These are phyloP conservation scores for Eutrigla gurnardus DNA, from an alignment of 2,797 vertebrate species.

Conservation along the genomic window DNA sequence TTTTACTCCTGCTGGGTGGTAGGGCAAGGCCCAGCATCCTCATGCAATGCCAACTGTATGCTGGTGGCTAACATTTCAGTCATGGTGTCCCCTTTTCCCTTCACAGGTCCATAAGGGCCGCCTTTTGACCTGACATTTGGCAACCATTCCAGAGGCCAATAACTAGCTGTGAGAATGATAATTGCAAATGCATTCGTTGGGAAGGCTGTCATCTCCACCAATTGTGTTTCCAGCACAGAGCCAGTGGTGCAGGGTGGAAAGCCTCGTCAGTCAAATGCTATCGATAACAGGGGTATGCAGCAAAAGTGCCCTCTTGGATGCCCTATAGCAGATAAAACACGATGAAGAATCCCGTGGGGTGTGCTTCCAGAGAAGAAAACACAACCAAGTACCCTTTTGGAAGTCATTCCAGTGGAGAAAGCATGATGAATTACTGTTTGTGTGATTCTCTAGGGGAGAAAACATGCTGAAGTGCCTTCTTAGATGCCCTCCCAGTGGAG, in stretches of 20 bases:
- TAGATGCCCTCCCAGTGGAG: neutral
- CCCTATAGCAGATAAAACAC: neutral
- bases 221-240: neutral
- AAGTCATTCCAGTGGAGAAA: too few species aligned
- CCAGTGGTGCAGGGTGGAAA: neutral
- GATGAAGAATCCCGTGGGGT: neutral
- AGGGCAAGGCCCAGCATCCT: neutral
- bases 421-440: too few species aligned
- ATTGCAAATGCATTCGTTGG: neutral
- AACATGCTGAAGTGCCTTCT: too few species aligned
- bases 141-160: neutral
- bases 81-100: neutral
- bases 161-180: neutral
- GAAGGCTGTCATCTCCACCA: neutral
- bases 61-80: neutral
- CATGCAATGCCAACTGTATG: neutral
- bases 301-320: neutral
- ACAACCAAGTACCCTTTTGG: neutral
- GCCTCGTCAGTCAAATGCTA: neutral
- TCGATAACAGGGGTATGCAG: conserved; percentile 1
- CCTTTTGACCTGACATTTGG: neutral
- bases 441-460: too few species aligned
- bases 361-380: too few species aligned
- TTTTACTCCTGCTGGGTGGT: too few species aligned
- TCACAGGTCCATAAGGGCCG: neutral